Percentiles rank a stretch among this genome's conserved stretches.
These are phyloP conservation scores for Tragulus kanchil DNA, from an alignment of 2,113 vertebrate species.

Conservation along the genomic window DNA sequence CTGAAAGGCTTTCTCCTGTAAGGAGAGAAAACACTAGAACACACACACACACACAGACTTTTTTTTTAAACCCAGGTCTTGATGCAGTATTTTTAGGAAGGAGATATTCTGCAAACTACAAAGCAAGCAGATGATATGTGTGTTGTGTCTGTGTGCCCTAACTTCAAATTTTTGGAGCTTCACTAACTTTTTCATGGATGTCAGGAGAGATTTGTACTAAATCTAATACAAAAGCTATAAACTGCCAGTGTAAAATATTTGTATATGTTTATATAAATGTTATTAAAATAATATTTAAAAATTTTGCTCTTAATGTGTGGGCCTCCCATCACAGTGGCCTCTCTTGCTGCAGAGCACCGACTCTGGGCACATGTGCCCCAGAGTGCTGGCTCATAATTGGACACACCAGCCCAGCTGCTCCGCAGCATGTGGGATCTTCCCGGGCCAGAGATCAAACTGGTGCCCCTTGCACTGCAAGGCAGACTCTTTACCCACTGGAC, in stretches of 20 bases:
- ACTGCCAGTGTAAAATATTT: not conserved
- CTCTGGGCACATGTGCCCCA: too few relatives aligned
- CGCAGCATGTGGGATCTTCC: too few relatives aligned
- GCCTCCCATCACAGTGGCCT: too few relatives aligned
- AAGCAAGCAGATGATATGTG: not conserved
- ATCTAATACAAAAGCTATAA: not conserved
- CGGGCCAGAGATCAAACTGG: too few relatives aligned
- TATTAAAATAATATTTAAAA: not conserved
- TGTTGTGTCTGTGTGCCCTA: not conserved
- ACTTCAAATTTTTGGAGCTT: not conserved
- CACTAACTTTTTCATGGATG: not conserved
- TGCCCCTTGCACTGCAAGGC: too few relatives aligned
- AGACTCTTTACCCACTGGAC: too few relatives aligned
- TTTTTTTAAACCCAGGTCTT: not conserved
- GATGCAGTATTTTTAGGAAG: not conserved
- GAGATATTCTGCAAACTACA: not conserved
- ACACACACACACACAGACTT: not conserved
- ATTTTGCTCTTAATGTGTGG: not conserved
- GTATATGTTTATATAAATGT: not conserved
- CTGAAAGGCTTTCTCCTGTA: conserved; percentile 5
- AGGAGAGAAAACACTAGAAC: not conserved
- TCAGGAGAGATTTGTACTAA: not conserved
- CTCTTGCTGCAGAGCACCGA: too few relatives aligned
- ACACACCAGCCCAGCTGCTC: too few relatives aligned
- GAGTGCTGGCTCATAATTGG: too few relatives aligned